Base-by-base conservation (phyloP, 2,113 vertebrate genomes). In the Petromus typicus region DNA sequence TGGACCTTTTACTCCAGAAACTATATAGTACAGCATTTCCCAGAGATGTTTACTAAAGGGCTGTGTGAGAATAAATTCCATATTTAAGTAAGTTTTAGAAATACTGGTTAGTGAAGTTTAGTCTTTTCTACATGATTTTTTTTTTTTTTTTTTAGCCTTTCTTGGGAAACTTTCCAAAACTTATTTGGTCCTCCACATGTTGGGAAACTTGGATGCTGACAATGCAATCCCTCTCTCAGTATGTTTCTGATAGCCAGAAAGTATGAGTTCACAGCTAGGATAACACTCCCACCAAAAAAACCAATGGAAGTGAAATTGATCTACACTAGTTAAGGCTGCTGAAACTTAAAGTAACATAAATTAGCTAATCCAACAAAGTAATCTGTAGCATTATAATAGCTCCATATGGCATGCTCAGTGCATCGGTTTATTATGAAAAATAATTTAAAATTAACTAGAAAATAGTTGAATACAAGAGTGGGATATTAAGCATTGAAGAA, bases 391-490 rank as follows among this genome's bases (percentile, higher is more conserved):
- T 88, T 61, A 57, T 93, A 90, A 93, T 30, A 80, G 34, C 57
- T 84, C 34, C 10, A 37, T 3, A 5, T 63, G 78, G 73, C 11
- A 92, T 91, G 63, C 64, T 69, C 54, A 81, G 34, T 66, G 30
- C 10, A 90, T 20, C 16, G 43, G n/a, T n/a, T 10, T 93, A 86
- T 51, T 93, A 59, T 32, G 45, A 90, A 59, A 81, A 90, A 83
- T 95, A 97, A 69, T 61, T 86, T 89, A 48, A 94, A 95, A 95
- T 88, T 71, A 86, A 88, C 27, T 78, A 94, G 56, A 85, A 89
- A 90, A 80, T 7, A 40, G 14, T 73, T 95, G 85, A 85, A 91
- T 76, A 94, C 25, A 56, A 84, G n/a, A 96, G 69, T 56, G 34
- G 45, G 43, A 91, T 80, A 84, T 69, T 69, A 86, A 89, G 66